Evolutionary conservation across 2,797 vertebrate species (phyloP), one percentile per base, ranked within the genome.

Genomic region (Enteromius paludinosus): DNA sequence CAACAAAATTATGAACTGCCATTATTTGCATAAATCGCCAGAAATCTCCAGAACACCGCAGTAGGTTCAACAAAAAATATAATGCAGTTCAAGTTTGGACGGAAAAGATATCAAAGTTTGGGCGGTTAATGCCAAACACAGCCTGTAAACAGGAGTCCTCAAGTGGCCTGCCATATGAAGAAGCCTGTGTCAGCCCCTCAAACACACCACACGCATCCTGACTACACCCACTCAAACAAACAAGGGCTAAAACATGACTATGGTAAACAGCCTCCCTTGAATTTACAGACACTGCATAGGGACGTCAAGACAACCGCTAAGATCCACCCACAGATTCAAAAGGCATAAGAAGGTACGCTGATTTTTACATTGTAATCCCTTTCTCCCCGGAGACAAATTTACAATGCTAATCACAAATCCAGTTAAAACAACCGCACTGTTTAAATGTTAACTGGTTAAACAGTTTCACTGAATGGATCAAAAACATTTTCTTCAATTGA

Each of bases 101-200:
- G 25, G 28, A 62, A 70, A 69, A 33, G 14, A 65, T 38, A 59
- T 54, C 25, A 5, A 83, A 76, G 81, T 83, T 83, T 59, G 54
- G 74, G 9, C 2, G 2, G 73, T 77, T 78, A 78, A 78, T 77
- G 73, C 65, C 73, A 78, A 77, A 83, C 81, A 77, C 64, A 77
- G 49, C 52, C 65, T 69, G 81, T 65, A 83, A 83, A 83, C 81
- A 78, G 35, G 65, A 77, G 74, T 62, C 54, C 81, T 83, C 81
- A 66, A 77, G 74, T 83, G 81, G 81, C 81, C 81, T 83, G 65
- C 81, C 65, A 83, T 77, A 78, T 77, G 74, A 83, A 83, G 61
- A 66, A 66, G 62, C 71, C 72, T 25, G 65, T 77, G 81, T 83
- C 81, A 62, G 61, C 80, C 61, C 47, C 65, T 83, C 81, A 70